Base-by-base conservation (phyloP, 1,140 invertebrate species). In the Cherax destructor region DNA sequence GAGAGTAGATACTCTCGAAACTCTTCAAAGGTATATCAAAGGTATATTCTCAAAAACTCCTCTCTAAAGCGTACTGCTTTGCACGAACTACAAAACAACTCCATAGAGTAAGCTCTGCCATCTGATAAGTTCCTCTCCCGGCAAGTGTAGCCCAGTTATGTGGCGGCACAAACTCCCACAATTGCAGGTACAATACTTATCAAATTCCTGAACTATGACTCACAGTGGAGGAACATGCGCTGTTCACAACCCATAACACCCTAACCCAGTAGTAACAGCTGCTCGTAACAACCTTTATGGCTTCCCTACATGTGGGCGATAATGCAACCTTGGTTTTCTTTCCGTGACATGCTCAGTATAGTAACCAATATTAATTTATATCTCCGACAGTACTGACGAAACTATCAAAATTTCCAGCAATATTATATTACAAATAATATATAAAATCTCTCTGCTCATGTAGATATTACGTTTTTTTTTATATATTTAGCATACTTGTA, bases 161-260 rank as follows among this genome's bases (percentile, higher is more conserved):
- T 52, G 83, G 77, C 47, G 86, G 18, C 30, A 49, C 86, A 59
- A 80, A 59, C 78, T 65, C 86, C 47, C 72, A 65, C 41, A 88
- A 81, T 81, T 88, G 78, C 86, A 88, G 86, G 86, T 80, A 88
- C 78, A 65, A n/a, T 80, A 72, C 72, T 86, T 86, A 86, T 86
- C 86, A 80, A 80, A 88, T 88, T 88, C 86, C 86, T 80, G 74
- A 10, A 61, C 56, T 69, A 41, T 88, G 86, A 88, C 56, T 88
- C 86, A 88, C 77, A 81, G 52, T 61, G 52, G n/a, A 88, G 79
- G 86, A 79, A 88, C 86, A 78, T 47, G 61, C 18, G 1, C 77
- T 47, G 30, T 11, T 49, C 77, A 74, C 41, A 88, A 59, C 77
- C 86, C 79, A 88, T 80, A 79, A 79, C 86, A 88, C 83, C 83